phyloP scores from a whole-genome alignment of 2,113 vertebrate species.

The Rhagologus leucostigma region DNA sequence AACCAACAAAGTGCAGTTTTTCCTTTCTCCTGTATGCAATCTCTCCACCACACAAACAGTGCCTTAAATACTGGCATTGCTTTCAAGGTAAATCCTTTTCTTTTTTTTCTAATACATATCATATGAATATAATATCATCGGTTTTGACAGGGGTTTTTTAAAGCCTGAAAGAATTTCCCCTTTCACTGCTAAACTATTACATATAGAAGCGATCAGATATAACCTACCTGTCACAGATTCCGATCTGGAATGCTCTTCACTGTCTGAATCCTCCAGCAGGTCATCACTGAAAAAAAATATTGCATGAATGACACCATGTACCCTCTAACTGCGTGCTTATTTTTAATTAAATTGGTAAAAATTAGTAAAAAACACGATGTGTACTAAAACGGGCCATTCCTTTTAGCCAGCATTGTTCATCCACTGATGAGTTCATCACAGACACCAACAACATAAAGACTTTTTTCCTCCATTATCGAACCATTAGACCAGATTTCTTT shows the following conservation, averaged over 20 bases:
- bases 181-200: background rate
- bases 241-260: slow-evolving; percentile 97
- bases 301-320: background rate
- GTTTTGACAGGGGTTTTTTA: background rate
- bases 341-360: background rate
- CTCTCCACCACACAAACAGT: background rate
- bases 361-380: background rate
- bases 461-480: background rate
- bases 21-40: background rate
- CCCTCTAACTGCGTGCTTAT: background rate
- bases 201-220: background rate
- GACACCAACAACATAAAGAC: background rate
- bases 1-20: background rate
- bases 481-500: background rate
- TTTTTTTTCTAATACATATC: background rate
- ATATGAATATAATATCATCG: background rate
- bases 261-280: slow-evolving; percentile 96
- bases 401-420: background rate
- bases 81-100: background rate
- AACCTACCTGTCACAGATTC: slow-evolving; percentile 92
- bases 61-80: background rate
- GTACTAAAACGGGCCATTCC: background rate
- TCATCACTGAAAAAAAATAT: slow-evolving; percentile 82
- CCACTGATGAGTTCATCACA: background rate
- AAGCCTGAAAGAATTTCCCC: background rate